Percentiles rank a stretch among this genome's conserved stretches.
Conservation (phyloP, 2,113 vertebrate species). For the Pantherophis guttatus region DNA sequence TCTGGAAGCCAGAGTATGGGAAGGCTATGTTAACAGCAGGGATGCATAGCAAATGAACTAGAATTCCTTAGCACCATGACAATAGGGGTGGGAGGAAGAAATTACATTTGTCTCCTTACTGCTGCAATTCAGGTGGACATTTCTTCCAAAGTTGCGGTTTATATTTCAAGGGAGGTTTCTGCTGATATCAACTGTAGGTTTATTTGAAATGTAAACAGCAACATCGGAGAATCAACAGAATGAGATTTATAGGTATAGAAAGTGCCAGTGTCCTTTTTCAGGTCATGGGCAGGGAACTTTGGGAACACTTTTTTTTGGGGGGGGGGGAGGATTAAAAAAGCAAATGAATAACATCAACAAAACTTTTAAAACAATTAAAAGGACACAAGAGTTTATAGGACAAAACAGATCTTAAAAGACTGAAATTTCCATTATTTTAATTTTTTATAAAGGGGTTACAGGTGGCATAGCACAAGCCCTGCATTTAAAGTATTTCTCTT, state of each 20-base stretch:
- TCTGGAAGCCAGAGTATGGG: background rate
- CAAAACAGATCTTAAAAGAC: background rate
- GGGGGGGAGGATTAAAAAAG: background rate
- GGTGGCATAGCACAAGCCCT: background rate
- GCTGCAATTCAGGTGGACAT: background rate
- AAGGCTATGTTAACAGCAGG: background rate
- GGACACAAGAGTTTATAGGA: background rate
- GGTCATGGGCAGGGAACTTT: background rate
- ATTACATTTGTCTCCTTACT: background rate
- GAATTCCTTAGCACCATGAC: background rate
- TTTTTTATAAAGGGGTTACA: background rate
- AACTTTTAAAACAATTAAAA: background rate
- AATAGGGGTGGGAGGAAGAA: background rate
- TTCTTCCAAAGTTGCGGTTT: background rate
- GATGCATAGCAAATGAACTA: background rate
- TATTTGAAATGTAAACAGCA: background rate
- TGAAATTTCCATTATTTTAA: background rate
- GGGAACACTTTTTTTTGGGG: background rate
- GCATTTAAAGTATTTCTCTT: background rate
- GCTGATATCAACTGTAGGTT: background rate
- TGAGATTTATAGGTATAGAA: background rate
- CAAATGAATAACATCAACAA: background rate
- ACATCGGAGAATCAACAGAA: background rate
- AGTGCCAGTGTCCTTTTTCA: background rate
- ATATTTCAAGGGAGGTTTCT: background rate